Evolutionary conservation across 2,888 invertebrate genomes (phyloP), one percentile per base, ranked within the genome.

Genomic region (Apodemia hepburni): DNA sequence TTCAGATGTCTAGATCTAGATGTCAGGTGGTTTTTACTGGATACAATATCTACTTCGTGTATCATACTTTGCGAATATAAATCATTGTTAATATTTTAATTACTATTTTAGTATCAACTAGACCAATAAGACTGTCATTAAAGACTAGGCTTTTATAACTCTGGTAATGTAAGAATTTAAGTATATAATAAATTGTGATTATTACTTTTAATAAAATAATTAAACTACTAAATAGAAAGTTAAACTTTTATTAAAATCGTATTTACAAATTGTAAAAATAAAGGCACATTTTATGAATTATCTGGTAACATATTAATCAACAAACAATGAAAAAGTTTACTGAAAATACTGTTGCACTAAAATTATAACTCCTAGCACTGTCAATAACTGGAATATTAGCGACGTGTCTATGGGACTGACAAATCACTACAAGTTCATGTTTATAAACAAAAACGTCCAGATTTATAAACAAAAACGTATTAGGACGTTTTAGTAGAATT

Each of bases 281-380:
- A 62, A 62, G 58, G 62, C 65, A 66, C 68, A 69, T 69, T 68
- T 67, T 66, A 66, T 62, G 47, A 54, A 66, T 64, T 63, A 63
- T 61, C 59, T 62, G 71, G 71, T 70, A 71, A 71, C 71, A 61
- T 29, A 47, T 45, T 47, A 58, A 15, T 33, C 35, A 61, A 61
- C 61, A 57, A 42, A 15, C 42, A 42, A 42, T 42, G 42, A 42
- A 42, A 42, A 42, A 42, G 1, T 4, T 42, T 38, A 42, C 4
- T 42, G 42, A 42, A 15, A 42, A 42, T 4, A 11, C 11, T 38
- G 11, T 11, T 15, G 42, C 38, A 38, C 38, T 38, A 11, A 38
- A 38, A 38, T 38, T n/a, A 61, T n/a, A 33, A 57, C 29, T 57
- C 54, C 12, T 35, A 58, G n/a, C 4, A 15, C 42, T 45, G 12